phyloP scores from a whole-genome alignment of 92 coral and sea anemone species.

The Siderastrea siderea region DNA sequence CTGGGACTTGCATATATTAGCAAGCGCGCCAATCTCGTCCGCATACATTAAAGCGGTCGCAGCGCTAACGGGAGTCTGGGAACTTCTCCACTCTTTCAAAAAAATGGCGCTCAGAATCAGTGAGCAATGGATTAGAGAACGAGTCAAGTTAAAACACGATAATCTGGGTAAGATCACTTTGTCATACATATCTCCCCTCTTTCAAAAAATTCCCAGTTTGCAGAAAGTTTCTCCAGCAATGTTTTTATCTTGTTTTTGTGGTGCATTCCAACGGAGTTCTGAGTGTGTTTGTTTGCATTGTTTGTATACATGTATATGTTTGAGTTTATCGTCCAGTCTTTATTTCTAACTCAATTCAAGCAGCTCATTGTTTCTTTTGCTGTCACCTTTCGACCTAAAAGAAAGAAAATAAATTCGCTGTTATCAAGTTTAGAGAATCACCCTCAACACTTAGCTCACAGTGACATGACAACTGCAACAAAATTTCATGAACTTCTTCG shows the following conservation, averaged over 20 bases:
- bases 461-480: background rate
- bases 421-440: no score
- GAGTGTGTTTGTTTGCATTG: conserved; percentile 11
- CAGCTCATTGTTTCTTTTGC: background rate
- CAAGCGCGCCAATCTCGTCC: no score
- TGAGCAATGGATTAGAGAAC: conserved; percentile 94
- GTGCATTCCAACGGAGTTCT: conserved; percentile 34
- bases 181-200: background rate
- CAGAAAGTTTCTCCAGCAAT: background rate
- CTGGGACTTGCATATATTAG: no score
- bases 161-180: conserved; percentile 81
- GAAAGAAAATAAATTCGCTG: background rate
- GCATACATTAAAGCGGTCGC: no score
- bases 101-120: conserved; percentile 99
- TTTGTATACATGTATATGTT: background rate
- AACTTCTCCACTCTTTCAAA: conserved; percentile 44
- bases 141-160: conserved; percentile 97
- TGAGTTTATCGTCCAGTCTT: conserved; percentile 17
- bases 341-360: background rate
- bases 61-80: conserved; percentile 33
- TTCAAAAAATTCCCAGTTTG: background rate
- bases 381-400: background rate
- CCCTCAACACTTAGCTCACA: no score
- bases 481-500: background rate
- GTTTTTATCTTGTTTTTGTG: background rate